Evolutionary conservation across 2,888 invertebrate species (phyloP).

Genomic region (Tromatobia lineatoria): DNA sequence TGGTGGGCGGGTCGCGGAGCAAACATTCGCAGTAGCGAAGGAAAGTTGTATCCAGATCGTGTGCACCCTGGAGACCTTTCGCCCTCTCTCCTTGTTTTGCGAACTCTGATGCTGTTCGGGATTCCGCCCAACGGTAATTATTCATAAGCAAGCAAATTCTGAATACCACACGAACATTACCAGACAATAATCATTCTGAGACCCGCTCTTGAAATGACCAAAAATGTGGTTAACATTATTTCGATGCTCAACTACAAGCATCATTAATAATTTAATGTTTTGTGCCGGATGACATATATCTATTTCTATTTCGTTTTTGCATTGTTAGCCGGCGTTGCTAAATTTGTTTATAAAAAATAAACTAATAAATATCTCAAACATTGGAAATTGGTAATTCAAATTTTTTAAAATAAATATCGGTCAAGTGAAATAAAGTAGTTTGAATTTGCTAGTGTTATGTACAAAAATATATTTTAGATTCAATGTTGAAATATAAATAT

Average conservation of each 20-base stretch:
- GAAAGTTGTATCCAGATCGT: slow-evolving; percentile 62
- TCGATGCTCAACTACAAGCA: too few species aligned
- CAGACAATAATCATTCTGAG: slow-evolving; percentile 46
- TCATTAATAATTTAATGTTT: not conserved
- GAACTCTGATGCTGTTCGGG: slow-evolving; percentile 39
- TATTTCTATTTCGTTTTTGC: too few species aligned
- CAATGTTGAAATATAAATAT: not conserved
- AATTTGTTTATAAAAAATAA: too few species aligned
- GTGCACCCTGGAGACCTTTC: slow-evolving; percentile 53
- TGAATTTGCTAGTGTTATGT: too few species aligned
- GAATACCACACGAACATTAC: slow-evolving; percentile 20
- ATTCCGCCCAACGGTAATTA: slow-evolving; percentile 57
- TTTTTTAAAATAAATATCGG: too few species aligned
- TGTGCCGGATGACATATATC: not conserved
- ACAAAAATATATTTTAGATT: too few species aligned
- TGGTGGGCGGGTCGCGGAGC: slow-evolving; percentile 33
- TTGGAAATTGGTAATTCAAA: too few species aligned
- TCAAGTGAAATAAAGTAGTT: too few species aligned
- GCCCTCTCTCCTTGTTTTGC: slow-evolving; percentile 44
- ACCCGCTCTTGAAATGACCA: not conserved
- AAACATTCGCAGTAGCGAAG: slow-evolving; percentile 21
- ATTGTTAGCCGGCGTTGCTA: too few species aligned
- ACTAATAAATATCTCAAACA: too few species aligned
- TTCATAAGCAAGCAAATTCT: slow-evolving; percentile 63
- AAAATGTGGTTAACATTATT: not conserved